Conservation (phyloP, 2,113 vertebrate genomes). For the Plotosus lineatus region DNA sequence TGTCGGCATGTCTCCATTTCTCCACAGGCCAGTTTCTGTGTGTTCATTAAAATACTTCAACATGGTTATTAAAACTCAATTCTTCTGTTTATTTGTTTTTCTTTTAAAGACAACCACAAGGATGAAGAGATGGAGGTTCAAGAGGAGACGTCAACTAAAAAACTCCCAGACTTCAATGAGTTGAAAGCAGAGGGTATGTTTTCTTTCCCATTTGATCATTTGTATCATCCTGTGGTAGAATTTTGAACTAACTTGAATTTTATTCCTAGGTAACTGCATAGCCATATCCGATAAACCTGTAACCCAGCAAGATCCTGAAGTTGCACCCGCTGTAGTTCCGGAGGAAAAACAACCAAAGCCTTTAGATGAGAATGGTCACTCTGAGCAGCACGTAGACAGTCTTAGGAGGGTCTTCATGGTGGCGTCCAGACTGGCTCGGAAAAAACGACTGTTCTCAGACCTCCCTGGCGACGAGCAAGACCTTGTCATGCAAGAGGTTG, state of each 20-base stretch:
- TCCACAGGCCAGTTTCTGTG: neutral
- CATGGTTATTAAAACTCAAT: neutral
- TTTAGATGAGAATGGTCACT: conserved; percentile 68
- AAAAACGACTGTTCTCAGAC: conserved; percentile 57
- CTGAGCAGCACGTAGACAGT: conserved; percentile 64
- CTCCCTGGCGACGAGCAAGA: conserved; percentile 66
- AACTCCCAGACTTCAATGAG: neutral
- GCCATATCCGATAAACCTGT: neutral
- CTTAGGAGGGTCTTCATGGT: conserved; percentile 65
- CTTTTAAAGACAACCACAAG: conserved; percentile 54
- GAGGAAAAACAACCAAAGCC: conserved; percentile 60
- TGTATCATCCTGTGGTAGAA: neutral
- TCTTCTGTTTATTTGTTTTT: neutral
- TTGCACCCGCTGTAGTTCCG: neutral
- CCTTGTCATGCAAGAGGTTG: conserved; percentile 66
- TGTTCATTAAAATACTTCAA: neutral
- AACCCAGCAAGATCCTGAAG: conserved; percentile 41
- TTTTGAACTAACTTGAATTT: neutral
- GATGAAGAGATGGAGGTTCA: conserved; percentile 54
- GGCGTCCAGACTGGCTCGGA: conserved; percentile 67
- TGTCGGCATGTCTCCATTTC: neutral
- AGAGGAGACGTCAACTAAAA: neutral
- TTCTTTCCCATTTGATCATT: neutral
- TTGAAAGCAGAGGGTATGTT: conserved; percentile 24
- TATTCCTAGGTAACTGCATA: neutral